Percentiles rank a stretch among this genome's conserved stretches.
These are phyloP conservation scores for Drosophila stalkeri DNA, from an alignment of 2,888 invertebrate species.

Conservation along the genomic window DNA sequence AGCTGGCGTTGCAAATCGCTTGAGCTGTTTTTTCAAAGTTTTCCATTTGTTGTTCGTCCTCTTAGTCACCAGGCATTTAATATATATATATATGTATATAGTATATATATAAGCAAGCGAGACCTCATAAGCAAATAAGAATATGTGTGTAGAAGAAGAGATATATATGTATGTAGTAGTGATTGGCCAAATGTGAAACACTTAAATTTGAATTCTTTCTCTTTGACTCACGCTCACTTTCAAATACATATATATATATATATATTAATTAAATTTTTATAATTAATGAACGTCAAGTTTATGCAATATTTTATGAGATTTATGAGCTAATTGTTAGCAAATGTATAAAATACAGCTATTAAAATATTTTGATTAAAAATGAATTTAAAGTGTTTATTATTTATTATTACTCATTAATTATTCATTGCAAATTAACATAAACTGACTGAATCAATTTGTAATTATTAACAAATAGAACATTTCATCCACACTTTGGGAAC, in stretches of 20 bases:
- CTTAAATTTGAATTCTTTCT: not conserved
- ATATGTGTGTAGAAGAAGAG: not conserved
- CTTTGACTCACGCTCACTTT: not conserved
- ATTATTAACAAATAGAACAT: not conserved
- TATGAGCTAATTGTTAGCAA: no score
- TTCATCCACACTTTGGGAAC: not conserved
- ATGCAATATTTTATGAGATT: not conserved
- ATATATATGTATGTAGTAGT: not conserved
- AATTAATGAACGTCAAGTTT: not conserved
- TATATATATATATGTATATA: slow-evolving; percentile 16
- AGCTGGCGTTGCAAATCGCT: slow-evolving; percentile 38
- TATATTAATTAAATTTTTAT: not conserved
- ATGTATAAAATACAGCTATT: no score
- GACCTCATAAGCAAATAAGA: no score
- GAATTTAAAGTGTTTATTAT: no score
- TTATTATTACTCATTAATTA: no score
- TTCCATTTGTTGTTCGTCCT: slow-evolving; percentile 2
- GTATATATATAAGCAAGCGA: not conserved
- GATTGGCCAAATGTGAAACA: not conserved
- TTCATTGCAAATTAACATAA: no score
- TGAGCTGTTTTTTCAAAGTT: slow-evolving; percentile 49
- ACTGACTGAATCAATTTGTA: no score
- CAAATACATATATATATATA: not conserved
- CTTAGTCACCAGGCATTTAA: not conserved
- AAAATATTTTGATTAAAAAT: no score